Conservation (phyloP, 1,140 invertebrate species). For the Diorhabda carinulata region DNA sequence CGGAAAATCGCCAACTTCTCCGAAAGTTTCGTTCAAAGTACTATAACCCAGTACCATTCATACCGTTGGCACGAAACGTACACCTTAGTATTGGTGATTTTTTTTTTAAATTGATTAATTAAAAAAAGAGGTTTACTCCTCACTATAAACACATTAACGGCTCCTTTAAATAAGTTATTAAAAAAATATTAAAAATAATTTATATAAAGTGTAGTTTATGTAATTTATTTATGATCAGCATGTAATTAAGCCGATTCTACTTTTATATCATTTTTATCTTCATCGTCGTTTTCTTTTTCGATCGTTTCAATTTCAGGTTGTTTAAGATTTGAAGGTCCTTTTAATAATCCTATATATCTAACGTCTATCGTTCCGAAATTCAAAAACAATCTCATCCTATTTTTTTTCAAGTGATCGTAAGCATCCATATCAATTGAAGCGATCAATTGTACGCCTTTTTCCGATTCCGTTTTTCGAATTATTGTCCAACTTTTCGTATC, state of each 20-base stretch:
- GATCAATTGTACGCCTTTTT: background rate
- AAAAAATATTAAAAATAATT: too few relatives aligned
- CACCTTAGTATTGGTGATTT: conserved; percentile 17
- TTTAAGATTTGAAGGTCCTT: background rate
- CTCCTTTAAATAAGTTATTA: too few relatives aligned
- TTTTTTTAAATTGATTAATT: background rate
- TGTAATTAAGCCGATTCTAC: too few relatives aligned
- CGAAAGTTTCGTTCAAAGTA: conserved; percentile 12
- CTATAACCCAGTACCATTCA: conserved; percentile 15
- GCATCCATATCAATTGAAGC: conserved; percentile 4
- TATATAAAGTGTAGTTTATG: too few relatives aligned
- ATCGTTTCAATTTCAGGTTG: background rate
- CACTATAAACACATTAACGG: background rate
- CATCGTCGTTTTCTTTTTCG: background rate
- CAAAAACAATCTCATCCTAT: background rate
- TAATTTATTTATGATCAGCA: too few relatives aligned
- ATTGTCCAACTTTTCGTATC: conserved; percentile 3
- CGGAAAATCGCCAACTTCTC: background rate
- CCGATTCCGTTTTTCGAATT: background rate
- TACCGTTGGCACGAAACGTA: conserved; percentile 14
- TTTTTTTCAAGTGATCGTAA: conserved; percentile 4
- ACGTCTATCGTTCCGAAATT: conserved; percentile 12
- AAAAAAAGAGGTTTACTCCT: conserved; percentile 15
- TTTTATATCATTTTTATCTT: too few relatives aligned
- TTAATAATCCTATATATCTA: conserved; percentile 1